Percentiles rank a stretch among this genome's conserved stretches.
These are phyloP conservation scores for Chelon labrosus DNA, from an alignment of 2,797 vertebrate genomes.

Conservation along the genomic window DNA sequence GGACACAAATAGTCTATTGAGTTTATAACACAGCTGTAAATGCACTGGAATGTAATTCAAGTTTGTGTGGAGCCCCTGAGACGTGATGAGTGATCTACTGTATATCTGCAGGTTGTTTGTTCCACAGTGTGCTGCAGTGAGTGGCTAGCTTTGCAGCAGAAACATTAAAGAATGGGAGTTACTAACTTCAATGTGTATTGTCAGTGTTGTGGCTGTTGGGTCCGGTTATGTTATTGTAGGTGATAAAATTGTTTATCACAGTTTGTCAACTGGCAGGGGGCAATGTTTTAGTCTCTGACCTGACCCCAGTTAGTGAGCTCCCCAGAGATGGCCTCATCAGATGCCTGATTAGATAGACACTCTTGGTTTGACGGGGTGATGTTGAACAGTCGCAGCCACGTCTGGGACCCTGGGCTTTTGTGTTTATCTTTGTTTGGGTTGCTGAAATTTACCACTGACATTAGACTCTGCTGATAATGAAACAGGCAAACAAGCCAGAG, in stretches of 20 bases:
- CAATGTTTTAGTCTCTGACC: conserved; percentile 42
- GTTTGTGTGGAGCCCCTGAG: not conserved
- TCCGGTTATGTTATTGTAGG: conserved; percentile 11
- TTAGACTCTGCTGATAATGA: conserved; percentile 78
- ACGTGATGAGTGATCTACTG: not conserved
- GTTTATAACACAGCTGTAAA: not conserved
- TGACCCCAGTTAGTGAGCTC: conserved; percentile 53
- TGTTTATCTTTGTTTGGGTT: conserved; percentile 82
- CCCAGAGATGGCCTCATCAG: conserved; percentile 75
- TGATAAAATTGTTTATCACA: conserved; percentile 21
- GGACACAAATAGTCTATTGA: not conserved
- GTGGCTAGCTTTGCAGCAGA: not conserved
- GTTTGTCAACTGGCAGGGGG: conserved; percentile 23
- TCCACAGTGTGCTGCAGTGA: too few relatives aligned
- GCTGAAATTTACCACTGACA: conserved; percentile 80
- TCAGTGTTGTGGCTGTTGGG: not conserved
- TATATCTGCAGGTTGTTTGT: not conserved
- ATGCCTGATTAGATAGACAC: conserved; percentile 83
- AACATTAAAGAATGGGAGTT: not conserved
- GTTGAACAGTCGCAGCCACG: conserved; percentile 78
- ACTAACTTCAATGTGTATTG: not conserved
- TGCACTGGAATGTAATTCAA: not conserved
- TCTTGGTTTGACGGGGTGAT: conserved; percentile 79
- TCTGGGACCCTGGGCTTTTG: conserved; percentile 64
- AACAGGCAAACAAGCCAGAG: conserved; percentile 77